phyloP scores from a whole-genome alignment of 2,113 vertebrate genomes.

The human region GRCh38 chr16:11416501-11417000 shows the following conservation, averaged over 20 bases:
- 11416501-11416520: not conserved
- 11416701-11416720: not conserved
- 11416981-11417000: not conserved
- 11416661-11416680: not conserved
- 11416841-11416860: not conserved
- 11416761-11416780: not conserved
- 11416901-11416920: no score
- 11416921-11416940: not conserved
- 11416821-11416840: not conserved
- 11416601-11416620: not conserved
- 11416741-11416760: not conserved
- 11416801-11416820: not conserved
- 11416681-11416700: not conserved
- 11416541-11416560: not conserved
- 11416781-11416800: not conserved
- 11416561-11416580: not conserved
- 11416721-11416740: not conserved
- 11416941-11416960: accelerated
- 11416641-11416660: not conserved
- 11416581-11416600: no score
- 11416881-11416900: not conserved
- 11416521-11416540: not conserved
- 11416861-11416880: not conserved
- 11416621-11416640: no score
- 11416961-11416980: no score